Evolutionary conservation across 2,113 vertebrate genomes (phyloP).

Genomic region (Myrmophylax atrothorax): DNA sequence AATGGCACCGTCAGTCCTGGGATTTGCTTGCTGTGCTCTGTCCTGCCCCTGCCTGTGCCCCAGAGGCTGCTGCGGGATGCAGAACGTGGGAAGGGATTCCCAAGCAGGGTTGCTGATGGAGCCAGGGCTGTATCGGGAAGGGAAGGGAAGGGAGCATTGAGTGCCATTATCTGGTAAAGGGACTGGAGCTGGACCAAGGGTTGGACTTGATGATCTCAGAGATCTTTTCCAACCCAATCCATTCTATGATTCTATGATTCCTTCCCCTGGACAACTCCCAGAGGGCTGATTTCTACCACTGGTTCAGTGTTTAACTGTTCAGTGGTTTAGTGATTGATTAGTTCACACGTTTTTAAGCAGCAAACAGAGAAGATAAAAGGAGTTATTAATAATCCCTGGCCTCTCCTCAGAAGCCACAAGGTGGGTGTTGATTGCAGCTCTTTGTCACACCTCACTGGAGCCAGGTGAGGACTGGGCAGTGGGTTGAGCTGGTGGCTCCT

Average conservation of each 20-base stretch:
- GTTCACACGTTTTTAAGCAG: background rate
- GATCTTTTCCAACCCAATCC: too few relatives aligned
- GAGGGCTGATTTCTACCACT: background rate
- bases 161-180: too few relatives aligned
- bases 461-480: background rate
- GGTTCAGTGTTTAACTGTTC: background rate
- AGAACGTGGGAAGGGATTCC: rapidly evolving
- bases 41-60: background rate
- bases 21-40: background rate
- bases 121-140: background rate
- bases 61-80: background rate
- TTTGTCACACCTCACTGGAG: background rate
- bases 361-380: background rate
- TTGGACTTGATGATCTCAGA: too few relatives aligned
- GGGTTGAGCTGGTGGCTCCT: background rate
- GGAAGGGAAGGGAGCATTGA: too few relatives aligned
- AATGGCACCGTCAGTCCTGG: background rate
- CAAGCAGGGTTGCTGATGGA: background rate
- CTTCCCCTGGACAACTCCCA: background rate
- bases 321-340: background rate
- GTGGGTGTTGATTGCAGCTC: background rate
- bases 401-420: background rate
- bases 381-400: background rate
- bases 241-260: too few relatives aligned
- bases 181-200: too few relatives aligned